phyloP scores from a whole-genome alignment of 2,113 vertebrate genomes.

The Mus spicilegus region DNA sequence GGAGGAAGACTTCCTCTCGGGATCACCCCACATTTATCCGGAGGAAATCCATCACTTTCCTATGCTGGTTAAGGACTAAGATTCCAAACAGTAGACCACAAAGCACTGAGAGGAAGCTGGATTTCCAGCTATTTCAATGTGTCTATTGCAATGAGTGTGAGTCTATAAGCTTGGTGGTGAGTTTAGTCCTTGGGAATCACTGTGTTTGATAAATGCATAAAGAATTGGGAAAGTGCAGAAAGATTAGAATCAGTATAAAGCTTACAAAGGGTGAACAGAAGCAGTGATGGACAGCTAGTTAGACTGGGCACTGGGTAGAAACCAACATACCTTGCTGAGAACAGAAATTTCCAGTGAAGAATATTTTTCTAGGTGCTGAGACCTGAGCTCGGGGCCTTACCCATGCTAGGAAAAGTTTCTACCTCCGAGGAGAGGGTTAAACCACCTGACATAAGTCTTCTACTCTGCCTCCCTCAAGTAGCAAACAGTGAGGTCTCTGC shows the following conservation, averaged over 20 bases:
- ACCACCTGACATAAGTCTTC: neutral
- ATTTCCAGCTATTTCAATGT: neutral
- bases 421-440: neutral
- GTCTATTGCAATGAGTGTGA: neutral
- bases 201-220: neutral
- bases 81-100: slow-evolving; percentile 1
- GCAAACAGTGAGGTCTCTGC: neutral
- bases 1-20: slow-evolving; percentile 47
- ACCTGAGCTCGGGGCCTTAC: no score
- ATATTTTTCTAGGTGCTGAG: neutral
- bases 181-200: neutral
- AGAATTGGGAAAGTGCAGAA: slow-evolving; percentile 34
- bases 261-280: neutral
- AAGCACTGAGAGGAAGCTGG: neutral
- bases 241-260: neutral
- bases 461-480: neutral
- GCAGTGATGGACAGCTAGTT: neutral
- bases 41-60: slow-evolving; percentile 52
- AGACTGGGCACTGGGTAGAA: neutral
- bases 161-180: neutral
- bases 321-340: neutral
- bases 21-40: slow-evolving; percentile 53
- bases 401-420: neutral
- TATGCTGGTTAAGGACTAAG: neutral
- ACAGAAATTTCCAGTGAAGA: neutral